Percentiles rank a stretch among this genome's conserved stretches.
phyloP scores from a whole-genome alignment of 2,113 vertebrate genomes.

The Acrocephalus kingi region DNA sequence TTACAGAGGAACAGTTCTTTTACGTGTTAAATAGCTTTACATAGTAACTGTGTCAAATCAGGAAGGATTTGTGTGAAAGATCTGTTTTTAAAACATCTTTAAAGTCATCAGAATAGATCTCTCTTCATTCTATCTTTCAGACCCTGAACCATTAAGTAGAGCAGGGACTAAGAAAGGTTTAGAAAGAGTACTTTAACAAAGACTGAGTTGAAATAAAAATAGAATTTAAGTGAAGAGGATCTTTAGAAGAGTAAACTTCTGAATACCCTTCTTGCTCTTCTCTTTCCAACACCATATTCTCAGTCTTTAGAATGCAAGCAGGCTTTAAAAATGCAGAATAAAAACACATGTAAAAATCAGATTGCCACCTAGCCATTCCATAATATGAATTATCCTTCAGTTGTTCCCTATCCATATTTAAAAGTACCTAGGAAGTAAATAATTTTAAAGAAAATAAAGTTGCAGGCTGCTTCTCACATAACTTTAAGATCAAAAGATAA shows the following conservation, averaged over 20 bases:
- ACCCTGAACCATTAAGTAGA: neutral
- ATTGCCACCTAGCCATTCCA: neutral
- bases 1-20: neutral
- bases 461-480: neutral
- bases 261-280: neutral
- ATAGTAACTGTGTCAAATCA: neutral
- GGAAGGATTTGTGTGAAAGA: neutral
- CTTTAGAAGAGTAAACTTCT: neutral
- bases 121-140: neutral
- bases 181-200: neutral
- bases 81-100: neutral
- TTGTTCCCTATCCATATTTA: neutral
- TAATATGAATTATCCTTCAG: neutral
- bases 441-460: neutral
- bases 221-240: neutral
- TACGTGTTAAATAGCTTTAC: neutral
- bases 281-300: neutral
- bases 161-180: slow-evolving; percentile 15
- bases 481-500: neutral
- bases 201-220: neutral
- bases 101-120: neutral
- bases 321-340: neutral
- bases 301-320: neutral
- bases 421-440: slow-evolving; percentile 5
- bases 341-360: neutral